These are phyloP conservation scores for Melikaiella ostensackeni DNA, from an alignment of 2,888 invertebrate genomes.

Conservation along the genomic window DNA sequence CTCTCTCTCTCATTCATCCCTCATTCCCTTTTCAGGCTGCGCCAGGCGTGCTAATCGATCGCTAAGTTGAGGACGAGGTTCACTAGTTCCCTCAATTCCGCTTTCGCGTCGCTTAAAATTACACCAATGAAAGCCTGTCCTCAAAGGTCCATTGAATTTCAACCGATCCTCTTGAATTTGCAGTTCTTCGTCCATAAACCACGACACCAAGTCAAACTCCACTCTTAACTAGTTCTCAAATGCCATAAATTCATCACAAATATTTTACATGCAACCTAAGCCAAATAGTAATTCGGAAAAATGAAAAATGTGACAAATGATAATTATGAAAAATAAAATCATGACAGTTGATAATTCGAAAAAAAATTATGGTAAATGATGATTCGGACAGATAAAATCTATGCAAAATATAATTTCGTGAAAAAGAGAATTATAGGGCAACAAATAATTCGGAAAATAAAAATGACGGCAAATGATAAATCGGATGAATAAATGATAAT, in stretches of 20 bases:
- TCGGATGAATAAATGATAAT: no score
- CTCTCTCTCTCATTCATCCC: background rate
- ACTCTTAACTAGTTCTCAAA: conserved; percentile 8
- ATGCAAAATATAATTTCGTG: no score
- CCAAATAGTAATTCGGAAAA: no score
- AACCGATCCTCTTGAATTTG: conserved; percentile 9
- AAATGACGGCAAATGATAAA: no score
- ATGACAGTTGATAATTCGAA: no score
- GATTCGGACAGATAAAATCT: no score
- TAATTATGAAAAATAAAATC: no score
- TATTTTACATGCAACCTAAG: no score
- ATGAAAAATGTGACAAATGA: no score
- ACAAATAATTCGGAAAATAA: no score
- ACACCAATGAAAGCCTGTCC: conserved; percentile 34
- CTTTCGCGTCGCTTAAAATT: conserved; percentile 36
- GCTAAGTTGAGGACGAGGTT: conserved; percentile 33
- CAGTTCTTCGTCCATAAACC: conserved; percentile 9
- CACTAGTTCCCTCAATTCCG: conserved; percentile 38
- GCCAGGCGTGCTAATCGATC: conserved; percentile 32
- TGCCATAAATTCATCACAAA: background rate
- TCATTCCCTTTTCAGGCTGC: conserved; percentile 7
- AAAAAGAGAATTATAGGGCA: no score
- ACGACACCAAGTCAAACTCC: conserved; percentile 20
- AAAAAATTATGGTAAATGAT: no score
- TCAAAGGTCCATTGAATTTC: conserved; percentile 27